Conservation (phyloP, 2,797 vertebrate genomes). For the Percopsis omiscomaycus region DNA sequence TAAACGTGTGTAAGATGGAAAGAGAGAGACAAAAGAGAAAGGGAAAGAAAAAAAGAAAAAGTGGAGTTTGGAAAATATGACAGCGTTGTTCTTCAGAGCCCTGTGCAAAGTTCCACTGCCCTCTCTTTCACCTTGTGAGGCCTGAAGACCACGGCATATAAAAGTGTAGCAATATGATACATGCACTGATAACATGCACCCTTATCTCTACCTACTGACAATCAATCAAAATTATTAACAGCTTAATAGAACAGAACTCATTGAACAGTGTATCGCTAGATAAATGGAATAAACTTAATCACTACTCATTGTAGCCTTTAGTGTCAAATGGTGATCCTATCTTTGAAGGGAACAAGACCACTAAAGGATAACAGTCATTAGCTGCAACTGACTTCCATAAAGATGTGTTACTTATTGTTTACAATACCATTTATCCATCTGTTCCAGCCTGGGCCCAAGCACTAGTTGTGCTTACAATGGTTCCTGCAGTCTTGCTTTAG, state of each 20-base stretch:
- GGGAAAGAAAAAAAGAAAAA: neutral
- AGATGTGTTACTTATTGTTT: conserved; percentile 10
- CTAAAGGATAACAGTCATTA: conserved; percentile 7
- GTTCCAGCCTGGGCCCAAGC: conserved; percentile 19
- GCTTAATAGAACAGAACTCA: neutral
- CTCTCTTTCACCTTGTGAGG: conserved; percentile 24
- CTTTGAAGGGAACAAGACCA: conserved; percentile 12
- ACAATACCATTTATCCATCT: conserved; percentile 11
- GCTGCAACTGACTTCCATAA: conserved; percentile 18
- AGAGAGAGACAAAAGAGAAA: conserved; percentile 8
- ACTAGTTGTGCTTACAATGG: too few relatives aligned
- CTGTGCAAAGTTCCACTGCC: conserved; percentile 8
- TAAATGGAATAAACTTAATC: too few relatives aligned
- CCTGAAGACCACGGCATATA: neutral
- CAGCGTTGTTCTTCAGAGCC: conserved; percentile 8
- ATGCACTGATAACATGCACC: neutral
- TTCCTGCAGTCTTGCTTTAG: conserved; percentile 1
- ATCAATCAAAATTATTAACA: neutral
- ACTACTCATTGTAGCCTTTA: neutral
- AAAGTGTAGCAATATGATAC: conserved; percentile 3
- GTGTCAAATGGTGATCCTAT: conserved; percentile 9
- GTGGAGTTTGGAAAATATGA: neutral
- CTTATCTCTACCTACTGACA: neutral
- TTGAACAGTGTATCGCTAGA: too few relatives aligned
- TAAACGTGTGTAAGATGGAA: neutral